phyloP scores from a whole-genome alignment of 2,113 vertebrate species.

The Phylloscopus whistleri region DNA sequence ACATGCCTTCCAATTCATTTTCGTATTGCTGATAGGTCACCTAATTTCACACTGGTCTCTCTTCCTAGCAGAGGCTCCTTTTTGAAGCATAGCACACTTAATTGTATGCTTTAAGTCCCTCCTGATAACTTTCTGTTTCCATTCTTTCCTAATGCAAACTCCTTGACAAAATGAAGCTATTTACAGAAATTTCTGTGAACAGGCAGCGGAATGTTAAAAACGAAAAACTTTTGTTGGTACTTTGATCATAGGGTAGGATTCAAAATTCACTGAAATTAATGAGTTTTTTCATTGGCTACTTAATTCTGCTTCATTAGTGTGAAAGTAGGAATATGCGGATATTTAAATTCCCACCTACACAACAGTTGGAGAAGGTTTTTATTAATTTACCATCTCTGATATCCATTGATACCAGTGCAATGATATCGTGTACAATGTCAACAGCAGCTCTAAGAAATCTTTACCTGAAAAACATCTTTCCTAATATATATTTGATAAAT shows the following conservation, averaged over 20 bases:
- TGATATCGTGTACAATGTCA: background rate
- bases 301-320: background rate
- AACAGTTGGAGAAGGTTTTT: background rate
- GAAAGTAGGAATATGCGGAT: background rate
- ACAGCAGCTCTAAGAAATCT: background rate
- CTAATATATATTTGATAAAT: background rate
- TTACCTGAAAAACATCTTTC: background rate
- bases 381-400: background rate
- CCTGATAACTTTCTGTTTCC: background rate
- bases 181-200: background rate
- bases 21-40: background rate
- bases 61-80: background rate
- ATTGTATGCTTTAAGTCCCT: background rate
- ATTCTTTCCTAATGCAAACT: background rate
- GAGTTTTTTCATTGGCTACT: background rate
- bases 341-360: background rate
- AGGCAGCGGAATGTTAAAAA: background rate
- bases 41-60: constrained; percentile 23
- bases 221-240: background rate
- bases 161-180: background rate
- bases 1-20: background rate
- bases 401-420: background rate
- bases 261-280: background rate
- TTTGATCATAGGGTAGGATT: background rate
- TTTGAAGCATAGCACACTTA: background rate